Evolutionary conservation across 2,888 invertebrate species (phyloP).

Genomic region (Arctia plantaginis): DNA sequence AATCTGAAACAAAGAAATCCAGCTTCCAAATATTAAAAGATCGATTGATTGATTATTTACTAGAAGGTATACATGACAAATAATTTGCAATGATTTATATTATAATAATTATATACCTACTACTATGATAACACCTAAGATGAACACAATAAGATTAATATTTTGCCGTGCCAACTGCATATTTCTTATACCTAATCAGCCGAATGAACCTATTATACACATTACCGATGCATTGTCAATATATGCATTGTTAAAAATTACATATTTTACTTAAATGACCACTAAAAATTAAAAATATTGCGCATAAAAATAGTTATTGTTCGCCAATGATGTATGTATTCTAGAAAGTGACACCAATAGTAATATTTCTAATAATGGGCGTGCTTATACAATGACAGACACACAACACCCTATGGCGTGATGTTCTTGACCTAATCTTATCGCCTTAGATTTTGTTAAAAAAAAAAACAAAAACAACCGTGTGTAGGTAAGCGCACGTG

Average conservation of each 20-base stretch:
- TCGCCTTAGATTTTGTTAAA: slow-evolving; percentile 23
- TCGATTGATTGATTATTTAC: not conserved
- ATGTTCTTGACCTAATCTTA: slow-evolving; percentile 48
- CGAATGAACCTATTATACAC: too few relatives aligned
- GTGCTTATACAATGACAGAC: slow-evolving; percentile 22
- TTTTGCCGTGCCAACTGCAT: not conserved
- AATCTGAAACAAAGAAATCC: not conserved
- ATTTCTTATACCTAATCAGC: not conserved
- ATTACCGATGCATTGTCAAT: too few relatives aligned
- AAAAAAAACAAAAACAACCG: slow-evolving; percentile 3
- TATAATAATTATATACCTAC: not conserved
- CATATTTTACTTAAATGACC: not conserved
- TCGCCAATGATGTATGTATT: not conserved
- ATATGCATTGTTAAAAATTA: too few relatives aligned
- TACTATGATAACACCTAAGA: not conserved
- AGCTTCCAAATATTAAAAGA: not conserved
- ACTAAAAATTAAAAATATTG: not conserved
- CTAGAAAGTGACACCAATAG: slow-evolving; percentile 17
- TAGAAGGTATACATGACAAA: not conserved
- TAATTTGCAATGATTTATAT: too few relatives aligned
- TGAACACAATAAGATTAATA: not conserved
- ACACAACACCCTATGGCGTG: slow-evolving; percentile 44
- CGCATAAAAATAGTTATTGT: not conserved
- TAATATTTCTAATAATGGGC: slow-evolving; percentile 8
- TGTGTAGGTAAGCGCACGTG: slow-evolving; percentile 45